Conservation (phyloP, 2,888 invertebrate genomes). For the Pristionchus maxplancki region DNA sequence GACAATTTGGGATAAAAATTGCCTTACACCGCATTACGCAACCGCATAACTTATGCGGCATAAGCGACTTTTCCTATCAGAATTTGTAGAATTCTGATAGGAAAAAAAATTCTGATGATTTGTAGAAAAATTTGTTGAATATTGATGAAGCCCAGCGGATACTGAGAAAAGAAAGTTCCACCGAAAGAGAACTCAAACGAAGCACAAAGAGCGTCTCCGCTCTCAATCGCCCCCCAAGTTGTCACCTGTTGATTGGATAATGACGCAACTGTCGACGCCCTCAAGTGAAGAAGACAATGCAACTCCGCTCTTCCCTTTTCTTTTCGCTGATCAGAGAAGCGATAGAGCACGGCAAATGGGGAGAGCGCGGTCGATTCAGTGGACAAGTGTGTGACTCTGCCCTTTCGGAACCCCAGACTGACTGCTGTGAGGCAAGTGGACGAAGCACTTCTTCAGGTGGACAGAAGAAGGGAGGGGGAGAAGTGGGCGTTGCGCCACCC, state of each 20-base stretch:
- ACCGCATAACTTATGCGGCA: too few relatives aligned
- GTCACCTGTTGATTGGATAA: conserved; percentile 12
- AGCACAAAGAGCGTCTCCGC: too few relatives aligned
- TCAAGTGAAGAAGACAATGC: not conserved
- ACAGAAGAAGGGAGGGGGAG: not conserved
- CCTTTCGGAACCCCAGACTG: not conserved
- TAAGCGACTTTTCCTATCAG: too few relatives aligned
- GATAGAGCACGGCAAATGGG: not conserved
- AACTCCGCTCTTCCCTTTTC: not conserved
- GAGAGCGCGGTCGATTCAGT: not conserved
- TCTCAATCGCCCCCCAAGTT: not conserved
- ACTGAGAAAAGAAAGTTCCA: too few relatives aligned
- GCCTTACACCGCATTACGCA: too few relatives aligned
- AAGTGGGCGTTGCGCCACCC: conserved; percentile 21
- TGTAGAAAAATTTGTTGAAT: too few relatives aligned
- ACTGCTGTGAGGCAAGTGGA: conserved; percentile 35
- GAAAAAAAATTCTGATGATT: too few relatives aligned
- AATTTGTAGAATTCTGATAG: too few relatives aligned
- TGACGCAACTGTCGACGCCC: not conserved
- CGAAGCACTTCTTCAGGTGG: not conserved
- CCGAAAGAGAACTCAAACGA: too few relatives aligned
- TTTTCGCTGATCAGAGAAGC: not conserved
- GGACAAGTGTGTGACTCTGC: not conserved
- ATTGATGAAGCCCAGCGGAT: too few relatives aligned
- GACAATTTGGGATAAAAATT: too few relatives aligned